Base-by-base conservation (phyloP, 2,113 vertebrate species). In the Mionectes macconnelli region DNA sequence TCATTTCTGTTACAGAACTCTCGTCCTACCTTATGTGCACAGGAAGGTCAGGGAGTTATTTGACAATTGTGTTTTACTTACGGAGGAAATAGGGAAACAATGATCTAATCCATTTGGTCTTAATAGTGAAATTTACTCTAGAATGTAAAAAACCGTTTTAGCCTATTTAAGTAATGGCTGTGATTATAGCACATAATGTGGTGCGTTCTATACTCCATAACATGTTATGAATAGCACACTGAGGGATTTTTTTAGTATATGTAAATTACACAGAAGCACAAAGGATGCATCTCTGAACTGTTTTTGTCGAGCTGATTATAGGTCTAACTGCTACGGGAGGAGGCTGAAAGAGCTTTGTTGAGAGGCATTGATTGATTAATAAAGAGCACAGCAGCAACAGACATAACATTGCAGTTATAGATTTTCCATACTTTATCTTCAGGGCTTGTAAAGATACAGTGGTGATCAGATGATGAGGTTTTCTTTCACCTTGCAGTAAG, bases 361-460 rank as follows among this genome's bases (percentile, higher is more conserved):
- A 89, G 76, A 90, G 84, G 33, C 67, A 88, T 96, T 96, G 87
- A 92, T 96, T 97, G 91, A 94, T 90, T 94, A 91, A 89, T 91
- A 90, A 97, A 87, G 79, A 94, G 87, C 28, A 1, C 90, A 45
- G 94, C 87, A 63, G 87, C 83, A 70, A 84, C 86, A 80, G 87
- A 85, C 85, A 76, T 93, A 94, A 91, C 78, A 84, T 83, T 92
- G 83, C 57, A 89, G 88, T 90, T 95, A 91, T 95, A 76, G 85
- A 91, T 95, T 95, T 96, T 95, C 90, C 83, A 94, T 97, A 94
- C 91, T 92, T 94, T 97, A 96, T 91, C 86, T 97, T 96, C 85
- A 91, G 85, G 88, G 72, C 74, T 95, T 92, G 62, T 89, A 63
- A 83, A 89, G 96, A 86, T 89, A 84, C 72, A 94, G 78, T 57